phyloP scores from a whole-genome alignment of 2,888 invertebrate genomes.

The Axea sp. region DNA sequence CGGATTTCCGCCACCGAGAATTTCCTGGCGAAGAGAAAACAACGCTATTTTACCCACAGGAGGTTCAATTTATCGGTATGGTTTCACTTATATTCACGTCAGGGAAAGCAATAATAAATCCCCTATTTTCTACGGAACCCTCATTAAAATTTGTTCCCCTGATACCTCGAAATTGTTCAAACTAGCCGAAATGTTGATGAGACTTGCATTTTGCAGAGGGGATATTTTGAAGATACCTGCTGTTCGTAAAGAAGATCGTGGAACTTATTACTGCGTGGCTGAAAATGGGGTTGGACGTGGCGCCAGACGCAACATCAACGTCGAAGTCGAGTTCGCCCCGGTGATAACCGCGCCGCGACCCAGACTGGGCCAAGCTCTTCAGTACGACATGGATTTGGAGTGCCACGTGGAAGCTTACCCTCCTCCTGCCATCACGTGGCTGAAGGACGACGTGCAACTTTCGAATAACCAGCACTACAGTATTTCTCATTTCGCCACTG shows the following conservation, averaged over 20 bases:
- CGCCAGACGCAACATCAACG: slow-evolving; percentile 90
- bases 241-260: slow-evolving; percentile 92
- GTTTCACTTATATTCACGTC: background rate
- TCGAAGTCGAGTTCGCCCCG: slow-evolving; percentile 94
- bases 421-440: slow-evolving; percentile 94
- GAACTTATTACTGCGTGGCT: slow-evolving; percentile 96
- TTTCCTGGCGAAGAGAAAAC: slow-evolving; percentile 95
- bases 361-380: slow-evolving; percentile 91
- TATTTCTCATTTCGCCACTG: slow-evolving; percentile 94
- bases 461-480: slow-evolving; percentile 95
- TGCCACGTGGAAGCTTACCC: slow-evolving; percentile 97
- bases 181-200: too few species aligned
- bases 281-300: slow-evolving; percentile 94
- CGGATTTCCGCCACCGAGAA: slow-evolving; percentile 90
- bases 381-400: slow-evolving; percentile 96
- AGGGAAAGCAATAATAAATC: too few species aligned
- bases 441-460: slow-evolving; percentile 89
- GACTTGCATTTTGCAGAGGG: slow-evolving; percentile 82
- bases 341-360: slow-evolving; percentile 92
- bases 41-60: slow-evolving; percentile 95
- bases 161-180: too few species aligned
- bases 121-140: too few species aligned
- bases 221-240: slow-evolving; percentile 88
- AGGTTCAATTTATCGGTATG: slow-evolving; percentile 87
- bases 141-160: too few species aligned